Conservation (phyloP, 1,140 invertebrate genomes). For the Neelides sp. region DNA sequence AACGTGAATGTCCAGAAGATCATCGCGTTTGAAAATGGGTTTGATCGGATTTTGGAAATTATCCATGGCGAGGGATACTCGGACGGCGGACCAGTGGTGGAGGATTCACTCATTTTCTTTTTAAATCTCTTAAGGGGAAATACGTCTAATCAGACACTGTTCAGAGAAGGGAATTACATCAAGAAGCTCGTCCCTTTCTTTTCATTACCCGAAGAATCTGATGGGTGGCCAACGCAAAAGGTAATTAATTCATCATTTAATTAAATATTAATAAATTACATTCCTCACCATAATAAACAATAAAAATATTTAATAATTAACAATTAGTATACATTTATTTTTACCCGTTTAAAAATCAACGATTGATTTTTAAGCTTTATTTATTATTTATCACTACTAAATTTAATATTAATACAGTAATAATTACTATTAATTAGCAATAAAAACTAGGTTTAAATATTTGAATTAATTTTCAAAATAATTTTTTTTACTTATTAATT, state of each 20-base stretch:
- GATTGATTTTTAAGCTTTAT: too few species aligned
- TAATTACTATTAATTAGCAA: too few species aligned
- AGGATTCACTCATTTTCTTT: slow-evolving; percentile 93
- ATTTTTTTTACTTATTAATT: slow-evolving; percentile 1
- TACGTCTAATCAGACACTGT: slow-evolving; percentile 95
- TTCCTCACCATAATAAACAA: too few species aligned
- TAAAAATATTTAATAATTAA: too few species aligned
- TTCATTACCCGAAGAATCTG: slow-evolving; percentile 51
- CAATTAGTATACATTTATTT: too few species aligned
- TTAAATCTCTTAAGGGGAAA: slow-evolving; percentile 90
- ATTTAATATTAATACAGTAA: too few species aligned
- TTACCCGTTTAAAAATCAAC: too few species aligned
- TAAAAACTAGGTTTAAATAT: too few species aligned
- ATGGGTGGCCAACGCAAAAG: slow-evolving; percentile 88
- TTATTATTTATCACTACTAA: too few species aligned
- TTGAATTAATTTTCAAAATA: too few species aligned
- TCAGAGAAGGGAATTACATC: slow-evolving; percentile 90
- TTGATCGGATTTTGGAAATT: slow-evolving; percentile 88
- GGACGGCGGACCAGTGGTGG: slow-evolving; percentile 94
- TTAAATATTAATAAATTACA: too few species aligned
- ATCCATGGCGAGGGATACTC: slow-evolving; percentile 81
- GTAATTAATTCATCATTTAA: too few species aligned
- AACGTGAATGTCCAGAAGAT: slow-evolving; percentile 99
- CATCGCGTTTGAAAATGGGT: slow-evolving; percentile 97
- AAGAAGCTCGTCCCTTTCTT: slow-evolving; percentile 80